These are phyloP conservation scores for Drosophila erecta DNA, from an alignment of 1,140 invertebrate genomes.

Conservation along the genomic window DNA sequence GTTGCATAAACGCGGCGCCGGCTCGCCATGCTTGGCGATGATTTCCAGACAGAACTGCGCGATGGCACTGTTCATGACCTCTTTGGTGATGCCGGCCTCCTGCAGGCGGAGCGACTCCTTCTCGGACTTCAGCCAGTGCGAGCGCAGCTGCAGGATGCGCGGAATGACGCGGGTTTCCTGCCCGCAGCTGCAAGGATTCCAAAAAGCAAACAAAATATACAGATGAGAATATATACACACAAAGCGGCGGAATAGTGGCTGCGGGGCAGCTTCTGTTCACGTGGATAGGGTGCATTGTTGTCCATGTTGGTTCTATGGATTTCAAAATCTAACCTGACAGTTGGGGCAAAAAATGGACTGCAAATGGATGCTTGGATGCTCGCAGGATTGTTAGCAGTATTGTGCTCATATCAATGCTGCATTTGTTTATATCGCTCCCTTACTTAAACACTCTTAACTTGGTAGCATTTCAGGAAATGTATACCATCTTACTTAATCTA, in stretches of 20 bases:
- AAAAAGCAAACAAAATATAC: constrained; percentile 46
- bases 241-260: constrained; percentile 5
- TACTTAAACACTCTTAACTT: too few species aligned
- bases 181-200: constrained; percentile 90
- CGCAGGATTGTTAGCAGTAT: too few species aligned
- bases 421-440: too few species aligned
- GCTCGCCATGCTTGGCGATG: constrained; percentile 97
- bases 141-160: constrained; percentile 94
- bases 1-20: constrained; percentile 96
- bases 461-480: too few species aligned
- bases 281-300: neutral
- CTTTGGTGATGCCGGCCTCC: constrained; percentile 97
- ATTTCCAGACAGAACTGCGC: constrained; percentile 98
- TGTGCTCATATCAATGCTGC: too few species aligned
- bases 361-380: too few species aligned
- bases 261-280: constrained; percentile 22
- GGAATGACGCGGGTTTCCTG: constrained; percentile 99
- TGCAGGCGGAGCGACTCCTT: constrained; percentile 94
- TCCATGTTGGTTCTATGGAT: too few species aligned
- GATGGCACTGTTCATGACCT: constrained; percentile 96
- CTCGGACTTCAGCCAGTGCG: constrained; percentile 96
- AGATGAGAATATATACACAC: constrained; percentile 2
- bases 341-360: neutral
- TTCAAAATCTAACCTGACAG: neutral
- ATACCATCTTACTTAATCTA: too few species aligned